These are phyloP conservation scores for Xestoiulus laeticollis DNA, from an alignment of 2,888 invertebrate species.

Conservation along the genomic window DNA sequence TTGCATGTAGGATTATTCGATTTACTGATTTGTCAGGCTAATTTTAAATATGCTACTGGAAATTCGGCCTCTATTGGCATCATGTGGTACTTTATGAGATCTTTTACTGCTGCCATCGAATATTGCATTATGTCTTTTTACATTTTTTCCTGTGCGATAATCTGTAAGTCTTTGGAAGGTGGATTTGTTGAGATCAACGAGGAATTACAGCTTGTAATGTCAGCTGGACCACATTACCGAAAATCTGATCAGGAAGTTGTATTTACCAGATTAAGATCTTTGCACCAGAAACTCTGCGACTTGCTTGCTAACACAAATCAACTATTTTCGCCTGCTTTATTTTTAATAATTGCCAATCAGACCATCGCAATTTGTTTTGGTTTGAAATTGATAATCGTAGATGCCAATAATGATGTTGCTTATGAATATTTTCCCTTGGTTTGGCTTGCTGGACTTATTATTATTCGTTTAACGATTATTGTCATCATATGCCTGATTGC, in stretches of 20 bases:
- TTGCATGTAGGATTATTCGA: background rate
- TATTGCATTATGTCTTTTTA: background rate
- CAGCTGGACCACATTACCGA: background rate
- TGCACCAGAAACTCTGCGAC: background rate
- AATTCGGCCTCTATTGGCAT: background rate
- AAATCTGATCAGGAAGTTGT: background rate
- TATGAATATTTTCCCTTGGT: background rate
- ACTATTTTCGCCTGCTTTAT: background rate
- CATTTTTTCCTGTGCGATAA: background rate
- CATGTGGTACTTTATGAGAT: slow-evolving; percentile 5
- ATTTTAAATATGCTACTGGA: background rate
- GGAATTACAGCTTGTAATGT: background rate
- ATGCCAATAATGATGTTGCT: background rate
- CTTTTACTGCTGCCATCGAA: background rate
- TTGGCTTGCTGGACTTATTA: background rate
- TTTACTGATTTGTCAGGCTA: background rate
- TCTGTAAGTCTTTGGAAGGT: background rate
- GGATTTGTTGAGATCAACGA: background rate
- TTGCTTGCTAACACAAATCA: background rate
- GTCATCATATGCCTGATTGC: background rate
- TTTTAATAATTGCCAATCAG: background rate
- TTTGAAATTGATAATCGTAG: background rate
- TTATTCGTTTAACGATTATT: background rate
- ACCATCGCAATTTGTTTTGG: background rate
- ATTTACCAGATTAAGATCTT: background rate